Evolutionary conservation across 2,888 invertebrate species (phyloP), one percentile per base, ranked within the genome.

Genomic region (Thera britannica): DNA sequence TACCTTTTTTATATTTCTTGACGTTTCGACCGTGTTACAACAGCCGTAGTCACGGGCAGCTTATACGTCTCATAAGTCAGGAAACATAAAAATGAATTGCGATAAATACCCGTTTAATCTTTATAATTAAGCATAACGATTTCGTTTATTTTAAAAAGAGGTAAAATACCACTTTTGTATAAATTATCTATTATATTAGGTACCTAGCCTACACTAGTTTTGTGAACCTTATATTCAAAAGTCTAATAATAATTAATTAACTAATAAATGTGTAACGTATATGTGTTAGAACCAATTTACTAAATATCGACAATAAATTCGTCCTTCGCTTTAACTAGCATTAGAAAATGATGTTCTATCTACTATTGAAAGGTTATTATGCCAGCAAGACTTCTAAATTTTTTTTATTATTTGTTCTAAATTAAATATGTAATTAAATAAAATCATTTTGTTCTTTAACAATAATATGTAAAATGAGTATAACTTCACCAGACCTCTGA

Each of bases 321-420:
- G 91, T 92, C 93, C 92, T 90, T 90, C 88, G 93, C 93, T 93
- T 92, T 93, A 93, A 92, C 81, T 92, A 92, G 88, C 78, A 85
- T 74, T 76, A 76, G 74, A 74, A 63, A 65, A 69, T n/a, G 49
- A 51, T 55, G 46, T 51, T 65, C 44, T 44, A 56, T 67, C 58
- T 72, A 64, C 68, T 70, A 49, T 65, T 9, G 34, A 48, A 51
- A 67, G n/a, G 51, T 34, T 58, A 52, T 5, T 55, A 38, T 11
- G 55, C 52, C 46, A 58, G 66, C 58, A 68, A 63, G 41, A 5
- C 23, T 23, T 23, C 23, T 23, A 23, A 23, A 23, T 23, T 23
- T 23, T 23, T 23, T 23, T 23, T 23, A 23, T 23, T 23, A 23
- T 23, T 23, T 23, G 23, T 23, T 23, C 23, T 23, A 23, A 23